Base-by-base conservation (phyloP, 1,140 invertebrate species). In the Planococcus citri region DNA sequence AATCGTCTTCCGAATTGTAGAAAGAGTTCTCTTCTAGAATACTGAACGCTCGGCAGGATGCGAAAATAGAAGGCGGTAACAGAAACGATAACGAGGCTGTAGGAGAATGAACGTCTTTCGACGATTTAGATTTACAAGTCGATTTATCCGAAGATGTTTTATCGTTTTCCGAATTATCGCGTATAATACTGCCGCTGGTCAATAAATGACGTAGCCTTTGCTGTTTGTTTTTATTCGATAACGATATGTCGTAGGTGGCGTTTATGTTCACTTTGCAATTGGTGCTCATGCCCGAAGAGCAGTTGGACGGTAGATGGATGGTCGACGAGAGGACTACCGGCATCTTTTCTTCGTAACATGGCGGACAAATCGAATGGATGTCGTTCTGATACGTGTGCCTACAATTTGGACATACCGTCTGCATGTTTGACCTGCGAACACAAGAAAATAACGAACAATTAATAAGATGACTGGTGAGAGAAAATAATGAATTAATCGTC, bases 1-100 rank as follows among this genome's bases (percentile, higher is more conserved):
- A 74, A 72, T 83, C 82, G 29, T 80, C 79, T 71, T 82, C 82
- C 38, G 78, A 70, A 24, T 20, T 64, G 22, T 64, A 64, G n/a
- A 33, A 41, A 1, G 51, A 22, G 27, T 21, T 20, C 61, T 24
- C 27, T 17, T 68, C 37, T 21, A 37, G 1, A 21, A 27, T 38
- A 27, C 24, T 24, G 27, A 57, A 57, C 6, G 69, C n/a, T 27
- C 21, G 20, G 33, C 17, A 51, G 1, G 69, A 57, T 3, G 41
- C 41, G 41, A 51, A 51, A 0, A 38, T 22, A 1, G 57, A 27
- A 1, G 70, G 27, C 27, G 70, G n/a, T 2, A 72, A 58, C 1
- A 72, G 68, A 33, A 72, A 72, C 20, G 72, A 71, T 22, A 72
- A 27, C 22, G 72, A 68, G 0, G 60, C 58, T 21, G 72, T 71